Base-by-base conservation (phyloP, 2,888 invertebrate species). In the Calliopum simillimum region DNA sequence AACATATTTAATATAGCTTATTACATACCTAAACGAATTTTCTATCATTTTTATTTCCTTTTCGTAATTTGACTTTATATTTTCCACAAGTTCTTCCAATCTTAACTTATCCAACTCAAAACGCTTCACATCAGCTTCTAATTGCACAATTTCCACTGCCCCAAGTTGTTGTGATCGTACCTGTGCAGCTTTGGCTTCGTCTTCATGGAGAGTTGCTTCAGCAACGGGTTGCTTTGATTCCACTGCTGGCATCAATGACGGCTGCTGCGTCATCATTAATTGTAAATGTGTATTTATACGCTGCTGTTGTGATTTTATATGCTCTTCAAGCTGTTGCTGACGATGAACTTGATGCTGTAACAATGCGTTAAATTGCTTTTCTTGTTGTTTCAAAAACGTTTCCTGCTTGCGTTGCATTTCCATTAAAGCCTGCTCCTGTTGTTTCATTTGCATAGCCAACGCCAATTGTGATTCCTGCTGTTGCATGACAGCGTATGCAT, bases 41-140 rank as follows among this genome's bases (percentile, higher is more conserved):
- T 86, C 85, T n/a, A 86, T 80, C 73, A 86, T 76, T 56, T 83
- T 81, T n/a, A 86, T 81, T 73, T 86, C 86, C 53, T 82, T 83
- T 61, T 86, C 86, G 71, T 86, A 84, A 76, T 86, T 85, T 4
- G 79, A 79, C 68, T 82, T 84, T 67, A 86, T 81, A 67, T 83
- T 86, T 56, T 85, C 80, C 61, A 86, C 76, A 51, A 86, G 73
- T 71, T 86, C 86, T 68, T 86, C 86, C 47, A 86, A 74, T 2
- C 86, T 79, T n/a, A 82, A 71, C 70, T 86, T 86, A 59, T 86
- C 86, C 46, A 86, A 75, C 62, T 83, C 77, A 19, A 85, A 76
- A 0, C 84, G 80, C 71, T 84, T 86, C 1, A 81, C 79, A 46
- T 86, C 84, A 0, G 81, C 78, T 67, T 83, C 82, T 19, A 81